phyloP scores from a whole-genome alignment of 1,140 invertebrate species.

The Pantala flavescens region DNA sequence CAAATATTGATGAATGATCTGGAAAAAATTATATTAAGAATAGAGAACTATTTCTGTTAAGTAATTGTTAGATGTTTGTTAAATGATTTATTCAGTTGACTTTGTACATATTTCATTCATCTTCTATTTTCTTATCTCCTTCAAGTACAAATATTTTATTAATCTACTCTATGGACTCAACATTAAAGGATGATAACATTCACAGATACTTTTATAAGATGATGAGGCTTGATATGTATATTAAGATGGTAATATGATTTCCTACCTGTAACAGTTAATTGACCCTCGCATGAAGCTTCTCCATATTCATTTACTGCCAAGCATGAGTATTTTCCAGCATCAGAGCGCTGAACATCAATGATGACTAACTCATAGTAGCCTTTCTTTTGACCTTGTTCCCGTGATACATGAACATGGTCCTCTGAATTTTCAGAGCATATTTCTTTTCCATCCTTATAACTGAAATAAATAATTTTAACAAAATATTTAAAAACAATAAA shows the following conservation, averaged over 20 bases:
- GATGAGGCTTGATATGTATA: too few species aligned
- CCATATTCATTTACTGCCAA: constrained; percentile 77
- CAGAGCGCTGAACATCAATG: constrained; percentile 60
- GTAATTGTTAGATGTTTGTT: too few species aligned
- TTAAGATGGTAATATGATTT: neutral
- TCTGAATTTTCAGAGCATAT: neutral
- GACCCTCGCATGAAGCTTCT: constrained; percentile 60
- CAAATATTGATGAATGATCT: constrained; percentile 29
- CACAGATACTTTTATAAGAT: too few species aligned
- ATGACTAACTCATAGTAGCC: constrained; percentile 89
- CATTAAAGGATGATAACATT: too few species aligned
- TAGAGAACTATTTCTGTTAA: neutral
- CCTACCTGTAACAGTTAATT: constrained; percentile 65
- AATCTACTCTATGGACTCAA: too few species aligned
- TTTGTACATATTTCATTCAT: too few species aligned
- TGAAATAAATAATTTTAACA: constrained; percentile 34
- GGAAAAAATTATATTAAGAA: constrained; percentile 14
- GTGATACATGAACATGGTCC: neutral
- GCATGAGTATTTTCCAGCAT: constrained; percentile 83
- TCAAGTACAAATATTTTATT: too few species aligned
- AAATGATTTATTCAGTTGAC: too few species aligned
- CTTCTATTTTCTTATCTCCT: too few species aligned
- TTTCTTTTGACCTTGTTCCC: constrained; percentile 28
- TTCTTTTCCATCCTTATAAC: constrained; percentile 63
- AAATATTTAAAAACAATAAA: too few species aligned